Percentiles rank a stretch among this genome's conserved stretches.
phyloP scores from a whole-genome alignment of 1,140 invertebrate genomes.

The Trichonephila inaurata region DNA sequence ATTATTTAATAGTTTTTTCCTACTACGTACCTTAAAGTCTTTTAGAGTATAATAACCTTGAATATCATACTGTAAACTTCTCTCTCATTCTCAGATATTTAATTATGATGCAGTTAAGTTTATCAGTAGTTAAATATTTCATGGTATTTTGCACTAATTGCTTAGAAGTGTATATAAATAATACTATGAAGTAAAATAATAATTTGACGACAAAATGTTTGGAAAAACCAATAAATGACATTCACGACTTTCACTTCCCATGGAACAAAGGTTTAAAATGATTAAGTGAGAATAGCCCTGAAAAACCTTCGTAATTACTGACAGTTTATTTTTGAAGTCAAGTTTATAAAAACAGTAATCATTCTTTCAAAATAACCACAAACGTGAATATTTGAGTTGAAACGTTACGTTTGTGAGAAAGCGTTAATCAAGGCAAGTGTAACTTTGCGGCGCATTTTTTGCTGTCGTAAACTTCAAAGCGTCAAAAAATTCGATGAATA shows the following conservation, averaged over 20 bases:
- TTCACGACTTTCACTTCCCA: not conserved
- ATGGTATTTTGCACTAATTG: not conserved
- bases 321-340: not conserved
- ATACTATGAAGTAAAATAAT: not conserved
- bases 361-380: not conserved
- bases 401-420: not conserved
- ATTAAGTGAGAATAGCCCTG: not conserved
- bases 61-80: not conserved
- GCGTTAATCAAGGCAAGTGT: conserved; percentile 12
- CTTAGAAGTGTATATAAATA: not conserved
- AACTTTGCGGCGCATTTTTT: not conserved
- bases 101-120: not conserved
- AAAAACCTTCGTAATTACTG: not conserved
- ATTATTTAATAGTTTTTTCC: not conserved
- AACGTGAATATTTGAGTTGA: not conserved
- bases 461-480: not conserved
- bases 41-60: not conserved
- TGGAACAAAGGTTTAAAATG: not conserved
- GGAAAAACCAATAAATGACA: not conserved
- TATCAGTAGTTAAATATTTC: not conserved
- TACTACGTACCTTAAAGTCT: not conserved
- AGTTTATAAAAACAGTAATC: not conserved
- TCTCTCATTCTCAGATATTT: not conserved
- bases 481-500: not conserved
- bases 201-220: not conserved